Evolutionary conservation across 2,113 vertebrate species (phyloP).

Genomic region (Corythaeola cristata): DNA sequence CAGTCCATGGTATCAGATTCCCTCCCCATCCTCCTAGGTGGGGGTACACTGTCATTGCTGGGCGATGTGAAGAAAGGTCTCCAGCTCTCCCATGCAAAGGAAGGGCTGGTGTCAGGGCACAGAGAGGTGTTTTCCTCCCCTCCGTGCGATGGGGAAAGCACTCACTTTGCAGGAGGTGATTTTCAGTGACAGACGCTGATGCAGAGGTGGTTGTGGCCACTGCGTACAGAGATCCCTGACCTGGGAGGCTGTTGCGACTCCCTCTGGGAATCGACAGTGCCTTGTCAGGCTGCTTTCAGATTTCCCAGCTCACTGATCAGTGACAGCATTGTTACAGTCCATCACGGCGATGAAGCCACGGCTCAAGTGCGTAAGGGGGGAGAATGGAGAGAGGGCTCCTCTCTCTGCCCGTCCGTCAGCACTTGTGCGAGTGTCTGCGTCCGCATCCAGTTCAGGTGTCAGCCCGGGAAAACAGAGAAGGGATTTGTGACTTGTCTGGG

Average conservation of each 20-base stretch:
- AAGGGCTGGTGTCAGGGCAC: background rate
- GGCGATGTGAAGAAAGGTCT: background rate
- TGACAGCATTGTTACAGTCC: background rate
- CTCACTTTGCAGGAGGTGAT: background rate
- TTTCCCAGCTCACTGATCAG: conserved; percentile 35
- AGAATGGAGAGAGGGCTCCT: background rate
- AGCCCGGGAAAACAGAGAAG: background rate
- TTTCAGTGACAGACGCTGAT: background rate
- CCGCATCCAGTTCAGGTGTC: background rate
- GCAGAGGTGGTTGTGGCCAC: background rate
- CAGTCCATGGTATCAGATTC: accelerated
- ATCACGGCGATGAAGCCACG: background rate
- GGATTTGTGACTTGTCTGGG: background rate
- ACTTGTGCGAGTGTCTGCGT: background rate
- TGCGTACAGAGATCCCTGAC: background rate
- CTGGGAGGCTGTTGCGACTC: background rate
- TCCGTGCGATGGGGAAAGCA: accelerated
- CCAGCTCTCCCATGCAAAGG: background rate
- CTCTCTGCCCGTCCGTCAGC: background rate
- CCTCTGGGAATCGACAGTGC: background rate
- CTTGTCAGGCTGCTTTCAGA: background rate
- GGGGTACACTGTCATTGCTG: background rate
- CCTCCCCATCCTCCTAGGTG: background rate
- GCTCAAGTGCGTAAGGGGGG: background rate
- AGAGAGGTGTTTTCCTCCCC: background rate